Percentiles rank a stretch among this genome's conserved stretches.
Evolutionary conservation across 2,113 vertebrate genomes (phyloP).

Genomic region (Microtus richardsoni): DNA sequence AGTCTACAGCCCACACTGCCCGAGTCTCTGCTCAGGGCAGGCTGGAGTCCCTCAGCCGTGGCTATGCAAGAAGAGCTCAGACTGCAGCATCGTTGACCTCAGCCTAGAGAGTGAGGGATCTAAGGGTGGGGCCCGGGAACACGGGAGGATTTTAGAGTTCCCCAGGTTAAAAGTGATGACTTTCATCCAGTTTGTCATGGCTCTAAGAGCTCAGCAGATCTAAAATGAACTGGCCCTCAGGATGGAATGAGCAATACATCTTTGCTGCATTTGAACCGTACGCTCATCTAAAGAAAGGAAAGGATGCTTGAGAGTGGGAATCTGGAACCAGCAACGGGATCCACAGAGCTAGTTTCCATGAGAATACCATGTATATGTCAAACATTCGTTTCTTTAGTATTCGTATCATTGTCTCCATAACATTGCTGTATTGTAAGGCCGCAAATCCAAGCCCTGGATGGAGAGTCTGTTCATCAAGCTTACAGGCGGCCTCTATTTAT

Average conservation of each 20-base stretch:
- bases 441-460: background rate
- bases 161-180: background rate
- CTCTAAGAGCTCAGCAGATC: background rate
- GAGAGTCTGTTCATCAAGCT: background rate
- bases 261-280: slow-evolving; percentile 35
- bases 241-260: background rate
- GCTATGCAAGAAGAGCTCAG: background rate
- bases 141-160: background rate
- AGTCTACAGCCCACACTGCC: no score
- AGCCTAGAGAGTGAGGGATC: background rate
- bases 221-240: slow-evolving; percentile 1
- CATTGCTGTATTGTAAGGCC: background rate
- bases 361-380: background rate
- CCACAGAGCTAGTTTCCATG: background rate
- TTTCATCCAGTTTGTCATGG: background rate
- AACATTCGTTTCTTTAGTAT: background rate
- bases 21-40: background rate
- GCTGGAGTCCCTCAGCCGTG: background rate
- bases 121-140: background rate
- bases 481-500: background rate
- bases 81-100: background rate
- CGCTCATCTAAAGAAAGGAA: background rate
- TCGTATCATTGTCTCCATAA: background rate
- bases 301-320: background rate
- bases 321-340: background rate